These are phyloP conservation scores for Hedya salicella DNA, from an alignment of 2,888 invertebrate genomes.

Conservation along the genomic window DNA sequence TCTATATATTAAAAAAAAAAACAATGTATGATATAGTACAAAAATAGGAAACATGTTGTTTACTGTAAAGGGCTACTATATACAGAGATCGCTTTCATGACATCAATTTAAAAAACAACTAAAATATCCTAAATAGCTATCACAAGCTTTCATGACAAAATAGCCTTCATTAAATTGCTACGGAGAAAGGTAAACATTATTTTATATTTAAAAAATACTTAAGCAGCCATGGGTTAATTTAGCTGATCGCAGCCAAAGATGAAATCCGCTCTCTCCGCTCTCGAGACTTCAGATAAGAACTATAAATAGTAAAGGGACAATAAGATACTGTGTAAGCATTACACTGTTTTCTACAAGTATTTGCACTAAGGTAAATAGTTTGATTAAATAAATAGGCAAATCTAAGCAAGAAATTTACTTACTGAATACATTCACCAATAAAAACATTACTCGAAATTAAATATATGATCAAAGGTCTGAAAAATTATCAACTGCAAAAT, in stretches of 20 bases:
- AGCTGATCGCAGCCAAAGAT: conserved; percentile 27
- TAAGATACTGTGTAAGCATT: conserved; percentile 19
- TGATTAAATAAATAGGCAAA: conserved; percentile 3
- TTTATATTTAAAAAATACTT: conserved; percentile 23
- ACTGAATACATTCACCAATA: not conserved
- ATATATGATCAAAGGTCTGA: too few species aligned
- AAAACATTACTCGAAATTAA: not conserved
- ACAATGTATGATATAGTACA: too few species aligned
- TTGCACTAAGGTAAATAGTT: conserved; percentile 1
- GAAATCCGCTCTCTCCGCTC: conserved; percentile 17
- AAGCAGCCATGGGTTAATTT: conserved; percentile 7
- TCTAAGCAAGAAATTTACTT: conserved; percentile 2
- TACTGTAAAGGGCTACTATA: too few species aligned
- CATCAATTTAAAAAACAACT: too few species aligned
- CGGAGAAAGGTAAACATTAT: not conserved
- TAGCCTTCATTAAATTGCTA: too few species aligned
- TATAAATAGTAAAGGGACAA: conserved; percentile 16
- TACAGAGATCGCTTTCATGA: too few species aligned
- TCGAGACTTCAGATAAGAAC: conserved; percentile 4
- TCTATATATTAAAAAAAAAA: too few species aligned
- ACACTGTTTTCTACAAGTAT: not conserved
- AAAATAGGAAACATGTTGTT: too few species aligned
- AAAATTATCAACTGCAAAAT: too few species aligned
- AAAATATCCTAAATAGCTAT: too few species aligned
- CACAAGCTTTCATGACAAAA: too few species aligned